phyloP scores from a whole-genome alignment of 2,888 invertebrate species.

The Aromia moschata region DNA sequence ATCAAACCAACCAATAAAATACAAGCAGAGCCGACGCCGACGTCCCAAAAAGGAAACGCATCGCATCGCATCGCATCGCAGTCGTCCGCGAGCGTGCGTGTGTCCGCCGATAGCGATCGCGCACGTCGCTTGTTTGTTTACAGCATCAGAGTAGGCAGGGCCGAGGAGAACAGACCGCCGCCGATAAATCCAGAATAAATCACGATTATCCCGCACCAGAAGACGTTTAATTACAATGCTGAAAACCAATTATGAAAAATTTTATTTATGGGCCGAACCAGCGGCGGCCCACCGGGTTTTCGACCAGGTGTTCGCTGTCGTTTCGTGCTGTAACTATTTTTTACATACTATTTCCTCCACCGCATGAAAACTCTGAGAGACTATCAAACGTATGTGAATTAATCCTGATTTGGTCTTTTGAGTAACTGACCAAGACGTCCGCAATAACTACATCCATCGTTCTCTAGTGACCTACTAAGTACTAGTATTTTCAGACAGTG shows the following conservation, averaged over 20 bases:
- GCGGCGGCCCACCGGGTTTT: too few species aligned
- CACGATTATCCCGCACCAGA: conserved; percentile 52
- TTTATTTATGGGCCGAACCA: conserved; percentile 56
- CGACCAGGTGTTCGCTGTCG: too few species aligned
- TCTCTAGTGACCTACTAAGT: too few species aligned
- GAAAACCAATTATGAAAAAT: conserved; percentile 62
- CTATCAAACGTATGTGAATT: too few species aligned
- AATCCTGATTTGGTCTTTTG: too few species aligned
- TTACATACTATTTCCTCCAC: too few species aligned
- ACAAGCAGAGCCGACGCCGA: conserved; percentile 2
- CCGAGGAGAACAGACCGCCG: conserved; percentile 43
- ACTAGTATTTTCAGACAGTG: too few species aligned
- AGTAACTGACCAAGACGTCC: too few species aligned
- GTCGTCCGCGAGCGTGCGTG: conserved; percentile 30
- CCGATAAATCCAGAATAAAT: conserved; percentile 58
- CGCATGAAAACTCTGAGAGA: too few species aligned
- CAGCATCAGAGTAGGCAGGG: conserved; percentile 52
- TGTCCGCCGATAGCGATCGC: conserved; percentile 55
- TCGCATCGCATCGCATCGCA: conserved; percentile 4
- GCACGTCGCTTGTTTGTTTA: conserved; percentile 58
- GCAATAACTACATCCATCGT: too few species aligned
- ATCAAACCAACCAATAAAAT: conserved; percentile 18
- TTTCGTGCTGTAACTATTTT: too few species aligned
- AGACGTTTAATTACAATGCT: conserved; percentile 60
- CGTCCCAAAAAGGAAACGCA: conserved; percentile 16